Percentiles rank a stretch among this genome's conserved stretches.
Evolutionary conservation across 64 coral and sea anemone genomes (phyloP).

Genomic region (Montipora cactus): DNA sequence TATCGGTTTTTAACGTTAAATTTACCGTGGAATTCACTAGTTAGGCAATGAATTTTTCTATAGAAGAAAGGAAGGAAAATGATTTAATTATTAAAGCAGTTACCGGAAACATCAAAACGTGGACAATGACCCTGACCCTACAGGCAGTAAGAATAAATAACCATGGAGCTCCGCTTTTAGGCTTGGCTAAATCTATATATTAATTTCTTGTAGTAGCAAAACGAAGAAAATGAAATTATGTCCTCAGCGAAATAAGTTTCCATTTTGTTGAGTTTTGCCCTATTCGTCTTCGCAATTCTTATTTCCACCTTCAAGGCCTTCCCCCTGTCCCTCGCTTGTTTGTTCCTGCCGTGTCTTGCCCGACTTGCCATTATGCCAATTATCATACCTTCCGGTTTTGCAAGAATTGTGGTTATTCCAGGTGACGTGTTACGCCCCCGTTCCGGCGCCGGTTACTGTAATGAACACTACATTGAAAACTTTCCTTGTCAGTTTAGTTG

Average conservation of each 20-base stretch:
- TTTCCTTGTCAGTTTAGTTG: no score
- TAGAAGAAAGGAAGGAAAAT: no score
- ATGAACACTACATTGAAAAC: no score
- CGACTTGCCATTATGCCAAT: constrained; percentile 46
- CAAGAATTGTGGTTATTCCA: constrained; percentile 52
- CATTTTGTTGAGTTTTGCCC: not conserved
- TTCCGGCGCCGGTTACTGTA: not conserved
- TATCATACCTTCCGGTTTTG: constrained; percentile 45
- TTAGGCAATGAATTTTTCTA: no score
- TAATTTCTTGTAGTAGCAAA: not conserved
- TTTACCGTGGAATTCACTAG: no score
- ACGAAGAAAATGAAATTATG: not conserved
- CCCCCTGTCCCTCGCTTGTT: not conserved
- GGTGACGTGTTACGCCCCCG: not conserved
- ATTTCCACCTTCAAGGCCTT: constrained; percentile 1
- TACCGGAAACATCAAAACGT: no score
- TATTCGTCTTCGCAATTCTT: not conserved
- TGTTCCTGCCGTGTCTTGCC: constrained; percentile 48
- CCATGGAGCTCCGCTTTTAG: no score
- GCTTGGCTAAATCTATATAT: not conserved
- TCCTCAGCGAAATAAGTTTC: no score
- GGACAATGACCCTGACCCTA: no score
- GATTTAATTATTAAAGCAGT: no score
- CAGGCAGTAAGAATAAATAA: no score
- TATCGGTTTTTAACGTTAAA: no score